A percentile compares a stretch with the other conserved stretches of the same genome.
Conservation (phyloP, 2,797 vertebrate genomes). For the Todus mexicanus region DNA sequence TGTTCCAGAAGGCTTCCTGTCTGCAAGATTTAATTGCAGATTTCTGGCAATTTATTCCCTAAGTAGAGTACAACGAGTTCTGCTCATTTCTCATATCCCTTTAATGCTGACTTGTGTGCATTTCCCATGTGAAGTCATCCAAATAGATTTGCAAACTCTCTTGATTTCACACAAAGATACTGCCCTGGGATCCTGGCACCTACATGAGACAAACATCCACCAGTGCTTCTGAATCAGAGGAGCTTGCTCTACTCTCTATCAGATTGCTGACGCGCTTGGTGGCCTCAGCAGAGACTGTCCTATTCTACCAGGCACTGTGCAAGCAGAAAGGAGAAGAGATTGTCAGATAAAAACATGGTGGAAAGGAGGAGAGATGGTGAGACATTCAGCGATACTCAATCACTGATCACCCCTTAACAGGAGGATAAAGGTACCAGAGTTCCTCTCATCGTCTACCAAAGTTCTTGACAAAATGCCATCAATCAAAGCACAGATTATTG, state of each 20-base stretch:
- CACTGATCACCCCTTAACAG: not conserved
- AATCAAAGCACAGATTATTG: not conserved
- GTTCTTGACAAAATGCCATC: not conserved
- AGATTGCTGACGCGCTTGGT: not conserved
- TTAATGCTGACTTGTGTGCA: not conserved
- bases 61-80: not conserved
- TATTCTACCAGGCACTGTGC: not conserved
- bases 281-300: not conserved
- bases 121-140: not conserved
- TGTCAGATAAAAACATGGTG: not conserved
- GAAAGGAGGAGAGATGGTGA: not conserved
- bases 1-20: not conserved
- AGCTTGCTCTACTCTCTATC: not conserved
- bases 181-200: not conserved
- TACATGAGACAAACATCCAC: not conserved
- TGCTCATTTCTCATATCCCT: not conserved
- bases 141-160: not conserved
- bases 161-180: constrained; percentile 1
- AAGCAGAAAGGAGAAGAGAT: not conserved
- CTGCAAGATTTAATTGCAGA: not conserved
- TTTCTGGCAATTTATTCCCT: not conserved
- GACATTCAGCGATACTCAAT: not conserved
- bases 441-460: not conserved
- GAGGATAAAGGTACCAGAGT: not conserved
- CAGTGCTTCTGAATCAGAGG: not conserved